phyloP scores from a whole-genome alignment of 2,113 vertebrate species.

The Phalacrocorax brasilianus region DNA sequence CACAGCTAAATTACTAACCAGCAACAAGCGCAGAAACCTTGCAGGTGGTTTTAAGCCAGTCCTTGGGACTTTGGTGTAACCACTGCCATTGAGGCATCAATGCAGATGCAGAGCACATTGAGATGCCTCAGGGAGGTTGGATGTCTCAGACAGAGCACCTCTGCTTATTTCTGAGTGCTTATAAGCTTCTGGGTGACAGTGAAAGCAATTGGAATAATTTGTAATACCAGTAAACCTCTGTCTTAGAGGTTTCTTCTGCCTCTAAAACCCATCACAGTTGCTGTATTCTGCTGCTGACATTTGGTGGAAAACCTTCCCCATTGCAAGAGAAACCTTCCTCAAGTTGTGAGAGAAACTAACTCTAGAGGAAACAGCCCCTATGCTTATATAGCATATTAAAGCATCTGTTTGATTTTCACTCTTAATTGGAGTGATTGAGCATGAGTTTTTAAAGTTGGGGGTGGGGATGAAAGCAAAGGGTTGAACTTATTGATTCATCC shows the following conservation, averaged over 20 bases:
- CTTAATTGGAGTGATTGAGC: background rate
- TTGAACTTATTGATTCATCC: background rate
- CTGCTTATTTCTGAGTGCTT: background rate
- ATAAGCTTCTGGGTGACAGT: background rate
- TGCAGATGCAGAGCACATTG: fast-evolving
- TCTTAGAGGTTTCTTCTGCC: background rate
- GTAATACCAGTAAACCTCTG: background rate
- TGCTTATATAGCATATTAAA: background rate
- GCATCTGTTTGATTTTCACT: background rate
- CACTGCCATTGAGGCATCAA: background rate
- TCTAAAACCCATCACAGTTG: background rate
- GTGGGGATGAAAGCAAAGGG: background rate
- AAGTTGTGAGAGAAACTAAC: background rate
- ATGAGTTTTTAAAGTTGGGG: background rate
- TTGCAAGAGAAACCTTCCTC: background rate
- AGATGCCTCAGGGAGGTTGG: background rate
- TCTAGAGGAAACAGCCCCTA: background rate
- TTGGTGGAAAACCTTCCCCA: background rate
- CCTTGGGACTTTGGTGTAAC: background rate
- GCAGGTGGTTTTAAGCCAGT: background rate
- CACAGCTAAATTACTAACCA: background rate
- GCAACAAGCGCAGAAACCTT: background rate
- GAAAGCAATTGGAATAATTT: background rate
- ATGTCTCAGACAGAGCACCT: background rate
- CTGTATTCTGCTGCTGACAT: background rate